Conservation (phyloP, 2,797 vertebrate species). For the Acridotheres tristis region DNA sequence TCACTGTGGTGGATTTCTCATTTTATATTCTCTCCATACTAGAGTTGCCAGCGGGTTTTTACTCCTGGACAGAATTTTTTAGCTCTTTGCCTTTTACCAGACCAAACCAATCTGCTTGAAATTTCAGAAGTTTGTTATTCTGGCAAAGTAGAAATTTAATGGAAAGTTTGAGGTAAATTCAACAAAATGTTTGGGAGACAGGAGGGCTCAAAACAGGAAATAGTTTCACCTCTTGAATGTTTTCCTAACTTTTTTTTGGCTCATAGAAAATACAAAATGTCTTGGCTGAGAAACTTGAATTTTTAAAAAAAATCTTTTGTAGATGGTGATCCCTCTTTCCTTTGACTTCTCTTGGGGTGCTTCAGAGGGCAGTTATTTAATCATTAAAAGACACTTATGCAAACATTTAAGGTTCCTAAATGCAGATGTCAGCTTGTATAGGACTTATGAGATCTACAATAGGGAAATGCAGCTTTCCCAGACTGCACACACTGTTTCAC, state of each 20-base stretch:
- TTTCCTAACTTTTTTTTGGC: conserved; percentile 26
- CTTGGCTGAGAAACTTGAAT: conserved; percentile 22
- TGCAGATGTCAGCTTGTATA: neutral
- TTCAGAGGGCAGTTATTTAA: conserved; percentile 43
- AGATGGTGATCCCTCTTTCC: conserved; percentile 11
- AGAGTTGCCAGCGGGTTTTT: neutral
- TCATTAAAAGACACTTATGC: neutral
- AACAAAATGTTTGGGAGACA: conserved; percentile 30
- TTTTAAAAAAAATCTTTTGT: neutral
- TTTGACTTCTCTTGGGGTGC: conserved; percentile 30
- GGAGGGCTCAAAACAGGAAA: conserved; percentile 38
- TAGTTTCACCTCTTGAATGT: conserved; percentile 13
- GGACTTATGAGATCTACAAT: neutral
- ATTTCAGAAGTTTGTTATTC: neutral
- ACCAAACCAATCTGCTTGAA: neutral
- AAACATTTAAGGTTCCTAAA: conserved; percentile 35
- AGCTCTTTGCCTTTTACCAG: neutral
- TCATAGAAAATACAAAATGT: neutral
- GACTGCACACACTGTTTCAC: neutral
- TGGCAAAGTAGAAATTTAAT: conserved; percentile 35
- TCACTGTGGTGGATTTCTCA: neutral
- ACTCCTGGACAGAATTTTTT: neutral
- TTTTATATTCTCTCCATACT: neutral
- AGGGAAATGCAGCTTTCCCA: conserved; percentile 9
- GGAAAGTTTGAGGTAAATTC: conserved; percentile 46